Conservation (phyloP, 2,888 invertebrate genomes). For the Cenopis cana region DNA sequence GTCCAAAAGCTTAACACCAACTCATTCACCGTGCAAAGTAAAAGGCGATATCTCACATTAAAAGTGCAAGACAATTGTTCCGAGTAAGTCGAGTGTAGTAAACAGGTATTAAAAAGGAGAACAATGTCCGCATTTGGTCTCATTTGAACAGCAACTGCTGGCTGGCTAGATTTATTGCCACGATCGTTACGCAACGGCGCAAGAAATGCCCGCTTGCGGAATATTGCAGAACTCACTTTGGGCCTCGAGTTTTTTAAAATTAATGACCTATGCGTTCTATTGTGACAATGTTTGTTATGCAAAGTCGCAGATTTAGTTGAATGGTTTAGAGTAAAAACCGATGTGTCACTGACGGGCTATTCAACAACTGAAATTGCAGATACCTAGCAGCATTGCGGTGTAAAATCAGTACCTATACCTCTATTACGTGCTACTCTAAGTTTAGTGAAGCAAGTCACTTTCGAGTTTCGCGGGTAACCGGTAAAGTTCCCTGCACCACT, state of each 20-base stretch:
- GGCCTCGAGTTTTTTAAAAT: conserved; percentile 23
- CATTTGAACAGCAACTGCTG: conserved; percentile 48
- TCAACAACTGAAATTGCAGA: background rate
- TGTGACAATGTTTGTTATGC: conserved; percentile 30
- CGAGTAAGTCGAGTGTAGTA: conserved; percentile 26
- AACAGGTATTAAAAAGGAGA: conserved; percentile 44
- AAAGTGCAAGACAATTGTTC: conserved; percentile 21
- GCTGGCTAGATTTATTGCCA: conserved; percentile 53
- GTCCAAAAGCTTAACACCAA: background rate
- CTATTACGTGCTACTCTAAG: no score
- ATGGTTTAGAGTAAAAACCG: background rate
- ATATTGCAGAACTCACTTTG: conserved; percentile 52
- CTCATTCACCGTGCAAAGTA: conserved; percentile 7
- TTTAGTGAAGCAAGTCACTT: background rate
- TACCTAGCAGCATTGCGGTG: background rate
- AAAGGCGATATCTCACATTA: conserved; percentile 19
- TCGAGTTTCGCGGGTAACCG: background rate
- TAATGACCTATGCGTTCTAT: conserved; percentile 10
- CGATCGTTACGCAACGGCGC: conserved; percentile 53
- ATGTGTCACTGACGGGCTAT: background rate
- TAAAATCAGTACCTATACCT: background rate
- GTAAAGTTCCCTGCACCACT: background rate
- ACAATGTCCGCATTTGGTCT: conserved; percentile 47
- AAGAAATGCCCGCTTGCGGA: conserved; percentile 54
- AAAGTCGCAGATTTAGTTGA: conserved; percentile 11